Base-by-base conservation (phyloP, 2,113 vertebrate species). In the Seriola rivoliana region DNA sequence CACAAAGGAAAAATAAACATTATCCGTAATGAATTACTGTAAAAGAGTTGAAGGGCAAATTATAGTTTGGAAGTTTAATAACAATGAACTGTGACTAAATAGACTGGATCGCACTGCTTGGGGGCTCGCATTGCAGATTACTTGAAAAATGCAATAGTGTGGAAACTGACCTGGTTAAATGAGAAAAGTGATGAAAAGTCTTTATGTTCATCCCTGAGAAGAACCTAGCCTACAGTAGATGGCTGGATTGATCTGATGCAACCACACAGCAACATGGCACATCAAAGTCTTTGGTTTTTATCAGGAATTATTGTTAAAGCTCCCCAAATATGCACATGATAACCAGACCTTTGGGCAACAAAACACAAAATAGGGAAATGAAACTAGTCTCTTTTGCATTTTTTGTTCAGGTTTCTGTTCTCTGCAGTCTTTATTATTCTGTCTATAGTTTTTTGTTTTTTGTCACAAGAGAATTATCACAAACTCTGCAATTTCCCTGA, bases 211-310 rank as follows among this genome's bases (percentile, higher is more conserved):
- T 72, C 44, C 50, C 60, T 42, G 72, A 85, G 86, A 86, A 75
- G 13, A 76, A 62, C 55, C 10, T 32, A 57, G 50, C 50, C 59
- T 72, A 75, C 58, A 74, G 66, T 71, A 78, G 79, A 86, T 80
- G 62, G 50, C 55, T 81, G 85, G 73, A 81, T 88, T 75, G 80
- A 87, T 88, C 63, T 94, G 92, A 94, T 68, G 92, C 72, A 94
- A 94, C 81, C 68, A 38, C 58, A 36, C 42, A 62, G 91, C 82
- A 93, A 92, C 88, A 78, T 92, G 91, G 60, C 42, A 86, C 84
- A 82, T 90, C 71, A 93, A 93, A 93, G 90, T 52, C 50, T 54
- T 25, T 3, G 0, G 25, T 44, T 82, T 57, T 63, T 36, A 84
- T 84, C 66, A 76, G 81, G 55, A 83, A 38, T 64, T 70, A 68